Evolutionary conservation across 2,888 invertebrate species (phyloP), one percentile per base, ranked within the genome.

Genomic region (Caenorhabditis auriculariae): DNA sequence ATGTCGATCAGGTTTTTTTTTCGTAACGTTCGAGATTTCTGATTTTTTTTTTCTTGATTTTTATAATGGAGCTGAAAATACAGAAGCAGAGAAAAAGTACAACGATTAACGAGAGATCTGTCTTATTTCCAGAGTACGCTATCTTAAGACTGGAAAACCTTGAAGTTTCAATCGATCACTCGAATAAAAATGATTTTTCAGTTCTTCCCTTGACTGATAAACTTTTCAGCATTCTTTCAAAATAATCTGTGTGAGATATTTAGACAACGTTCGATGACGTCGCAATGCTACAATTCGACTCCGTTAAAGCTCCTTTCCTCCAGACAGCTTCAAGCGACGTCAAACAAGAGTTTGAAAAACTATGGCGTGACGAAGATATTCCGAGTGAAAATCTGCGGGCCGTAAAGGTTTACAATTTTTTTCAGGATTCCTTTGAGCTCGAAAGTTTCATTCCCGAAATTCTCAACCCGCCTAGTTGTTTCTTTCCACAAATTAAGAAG

Each of bases 361-460:
- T 77, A 17, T 72, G 78, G 70, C 60, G 66, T 17, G 76, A 79
- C 60, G 60, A 72, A n/a, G 66, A 79, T 50, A 72, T 79, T 42
- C 74, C 76, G 1, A 75, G 74, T 38, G 78, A 79, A 42, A 54
- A 66, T 15, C 54, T 74, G 17, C 45, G 78, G 28, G 60, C 67
- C 17, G 66, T 76, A 29, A 75, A 76, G 57, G 77, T 76, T 38
- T 38, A 19, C 38, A 35, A 35, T 12, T 15, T 12, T 35, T 17
- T 27, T 17, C 9, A 9, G 12, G 12, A 21, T n/a, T 51, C 5
- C 12, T 15, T 6, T 28, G 15, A 15, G 15, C 12, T n/a, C n/a
- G 35, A 27, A 17, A 23, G 5, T 19, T 51, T 23, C 37, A 6
- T 49, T 53, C n/a, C n/a, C n/a, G n/a, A n/a, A n/a, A n/a, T n/a